A percentile compares a stretch with the other conserved stretches of the same genome.
Evolutionary conservation across 1,140 invertebrate genomes (phyloP).

Genomic region (Drosophila funebris): DNA sequence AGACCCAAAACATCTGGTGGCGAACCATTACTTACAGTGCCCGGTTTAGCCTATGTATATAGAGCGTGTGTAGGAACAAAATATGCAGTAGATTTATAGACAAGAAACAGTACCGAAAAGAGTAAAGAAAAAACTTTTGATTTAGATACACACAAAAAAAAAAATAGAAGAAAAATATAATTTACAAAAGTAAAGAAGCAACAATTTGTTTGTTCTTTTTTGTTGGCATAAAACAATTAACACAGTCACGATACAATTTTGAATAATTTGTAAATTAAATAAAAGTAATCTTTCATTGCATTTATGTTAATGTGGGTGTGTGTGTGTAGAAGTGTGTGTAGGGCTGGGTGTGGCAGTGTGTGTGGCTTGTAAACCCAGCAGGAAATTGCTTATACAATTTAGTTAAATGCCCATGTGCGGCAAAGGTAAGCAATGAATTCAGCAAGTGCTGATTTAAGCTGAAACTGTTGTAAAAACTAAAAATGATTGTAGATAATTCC

Average conservation of each 20-base stretch:
- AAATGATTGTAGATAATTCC: no score
- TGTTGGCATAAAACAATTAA: conserved; percentile 64
- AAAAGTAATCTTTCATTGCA: conserved; percentile 31
- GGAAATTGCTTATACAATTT: conserved; percentile 12
- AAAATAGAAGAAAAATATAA: no score
- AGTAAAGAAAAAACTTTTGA: conserved; percentile 77
- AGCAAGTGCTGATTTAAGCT: no score
- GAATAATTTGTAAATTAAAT: conserved; percentile 25
- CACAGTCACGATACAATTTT: conserved; percentile 29
- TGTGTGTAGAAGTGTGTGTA: conserved; percentile 25
- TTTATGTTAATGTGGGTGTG: conserved; percentile 24
- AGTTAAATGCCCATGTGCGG: no score
- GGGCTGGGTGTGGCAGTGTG: no score
- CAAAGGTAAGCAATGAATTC: no score
- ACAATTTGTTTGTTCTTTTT: conserved; percentile 14
- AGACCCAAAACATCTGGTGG: conserved; percentile 55
- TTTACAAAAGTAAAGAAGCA: conserved; percentile 41
- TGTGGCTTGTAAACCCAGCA: no score
- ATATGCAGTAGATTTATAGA: conserved; percentile 66
- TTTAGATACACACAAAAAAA: conserved; percentile 78
- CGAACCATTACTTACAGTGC: conserved; percentile 88
- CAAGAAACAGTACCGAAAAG: conserved; percentile 72
- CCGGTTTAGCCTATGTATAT: conserved; percentile 88
- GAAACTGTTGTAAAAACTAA: no score
- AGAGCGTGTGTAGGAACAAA: conserved; percentile 71